Base-by-base conservation (phyloP, 2,797 vertebrate species). In the Diceros bicornis region DNA sequence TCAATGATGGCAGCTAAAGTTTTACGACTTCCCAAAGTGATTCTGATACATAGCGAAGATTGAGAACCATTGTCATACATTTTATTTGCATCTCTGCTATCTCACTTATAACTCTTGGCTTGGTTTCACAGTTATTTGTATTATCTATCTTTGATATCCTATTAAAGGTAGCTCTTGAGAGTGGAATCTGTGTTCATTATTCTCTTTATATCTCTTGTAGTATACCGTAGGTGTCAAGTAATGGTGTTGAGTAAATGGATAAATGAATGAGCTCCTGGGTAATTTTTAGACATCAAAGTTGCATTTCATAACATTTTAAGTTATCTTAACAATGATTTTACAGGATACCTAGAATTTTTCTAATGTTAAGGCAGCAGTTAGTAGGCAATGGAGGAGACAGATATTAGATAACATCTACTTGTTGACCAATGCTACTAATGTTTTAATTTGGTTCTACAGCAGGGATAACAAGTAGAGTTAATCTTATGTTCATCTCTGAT, bases 261-360 rank as follows among this genome's bases (percentile, higher is more conserved):
- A 27, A 69, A 37, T n/a, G 29, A 92, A 75, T 62, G 77, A 89
- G 18, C 52, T 68, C 66, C n/a, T 61, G 18, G 23, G 27, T 84
- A 32, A 84, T 21, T 59, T 85, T 61, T 59, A 85, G 72, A 77
- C 14, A 66, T 27, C 2, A 41, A 62, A 94, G 20, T 79, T 83
- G 5, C 12, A 64, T 87, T 96, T 86, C 3, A 84, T 83, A 78
- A 81, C 4, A 79, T 29, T 85, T 84, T 44, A 27, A 66, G 69
- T 93, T 41, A 74, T 86, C 29, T 90, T 64, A 95, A 79, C 20
- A 86, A 72, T 44, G 16, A 82, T 78, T 68, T 96, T 95, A 82
- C n/a, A 86, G 50, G 68, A 25, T 59, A 23, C 52, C 37, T 86
- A 72, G 47, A 78, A 50, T 18, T 74, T 87, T 97, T 87, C 55